These are phyloP conservation scores for Xerus inauris DNA, from an alignment of 2,113 vertebrate genomes.

Conservation along the genomic window DNA sequence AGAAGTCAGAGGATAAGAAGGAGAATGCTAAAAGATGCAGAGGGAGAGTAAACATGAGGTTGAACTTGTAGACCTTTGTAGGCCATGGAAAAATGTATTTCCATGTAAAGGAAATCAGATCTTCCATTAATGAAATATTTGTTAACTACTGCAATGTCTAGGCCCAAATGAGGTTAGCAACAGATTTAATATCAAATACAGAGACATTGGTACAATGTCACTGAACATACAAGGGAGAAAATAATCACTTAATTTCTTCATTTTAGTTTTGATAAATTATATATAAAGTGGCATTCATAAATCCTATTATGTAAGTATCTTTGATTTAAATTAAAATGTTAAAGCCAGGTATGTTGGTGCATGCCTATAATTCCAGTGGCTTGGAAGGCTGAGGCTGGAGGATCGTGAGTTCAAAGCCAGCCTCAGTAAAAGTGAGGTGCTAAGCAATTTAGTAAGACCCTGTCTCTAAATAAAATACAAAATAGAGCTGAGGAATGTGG, in stretches of 20 bases:
- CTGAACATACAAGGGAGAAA: not conserved
- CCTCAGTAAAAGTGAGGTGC: too few relatives aligned
- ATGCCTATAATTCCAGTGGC: too few relatives aligned
- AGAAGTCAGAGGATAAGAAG: not conserved
- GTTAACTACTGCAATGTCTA: not conserved
- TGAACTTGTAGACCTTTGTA: not conserved
- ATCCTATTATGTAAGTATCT: not conserved
- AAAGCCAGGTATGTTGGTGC: not conserved
- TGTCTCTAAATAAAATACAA: too few relatives aligned
- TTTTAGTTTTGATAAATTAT: not conserved
- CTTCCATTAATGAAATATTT: not conserved
- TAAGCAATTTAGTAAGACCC: too few relatives aligned
- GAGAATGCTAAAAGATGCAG: not conserved
- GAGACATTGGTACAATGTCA: not conserved
- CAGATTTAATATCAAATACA: not conserved
- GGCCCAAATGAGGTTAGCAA: not conserved
- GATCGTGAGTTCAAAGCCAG: too few relatives aligned
- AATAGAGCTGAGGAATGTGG: too few relatives aligned
- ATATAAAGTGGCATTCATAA: not conserved
- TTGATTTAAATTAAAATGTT: not conserved
- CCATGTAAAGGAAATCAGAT: not conserved
- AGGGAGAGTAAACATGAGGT: not conserved
- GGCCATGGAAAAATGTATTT: not conserved
- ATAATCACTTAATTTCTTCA: not conserved
- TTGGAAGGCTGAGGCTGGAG: too few relatives aligned